Evolutionary conservation across 2,797 vertebrate species (phyloP).

Genomic region (Chaetophractus vellerosus): DNA sequence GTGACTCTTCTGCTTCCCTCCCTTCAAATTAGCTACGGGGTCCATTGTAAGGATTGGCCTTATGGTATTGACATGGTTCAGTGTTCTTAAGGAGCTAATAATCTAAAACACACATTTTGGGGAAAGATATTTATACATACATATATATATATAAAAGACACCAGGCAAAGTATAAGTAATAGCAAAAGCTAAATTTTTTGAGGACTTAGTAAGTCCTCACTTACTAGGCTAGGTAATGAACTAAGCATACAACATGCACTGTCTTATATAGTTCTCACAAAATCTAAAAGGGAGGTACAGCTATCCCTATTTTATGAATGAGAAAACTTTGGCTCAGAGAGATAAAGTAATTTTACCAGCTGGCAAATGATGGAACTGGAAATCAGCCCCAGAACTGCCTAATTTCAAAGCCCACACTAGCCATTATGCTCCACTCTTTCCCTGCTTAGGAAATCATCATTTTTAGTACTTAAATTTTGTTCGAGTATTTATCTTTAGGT

Average conservation of each 20-base stretch:
- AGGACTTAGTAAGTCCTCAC: not conserved
- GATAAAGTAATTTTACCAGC: not conserved
- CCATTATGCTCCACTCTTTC: not conserved
- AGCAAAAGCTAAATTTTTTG: not conserved
- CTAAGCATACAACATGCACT: not conserved
- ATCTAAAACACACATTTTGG: not conserved
- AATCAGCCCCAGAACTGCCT: not conserved
- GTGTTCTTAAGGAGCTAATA: not conserved
- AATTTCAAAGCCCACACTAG: not conserved
- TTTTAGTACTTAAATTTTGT: not conserved
- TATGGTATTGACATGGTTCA: not conserved
- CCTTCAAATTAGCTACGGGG: not conserved
- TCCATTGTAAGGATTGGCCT: not conserved
- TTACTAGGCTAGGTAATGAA: not conserved
- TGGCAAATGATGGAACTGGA: not conserved
- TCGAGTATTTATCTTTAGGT: not conserved
- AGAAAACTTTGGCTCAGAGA: not conserved
- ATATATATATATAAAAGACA: too few relatives aligned
- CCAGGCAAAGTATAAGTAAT: not conserved
- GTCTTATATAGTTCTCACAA: conserved; percentile 32
- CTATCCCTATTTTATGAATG: not conserved
- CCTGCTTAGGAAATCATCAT: not conserved
- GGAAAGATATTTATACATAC: not conserved
- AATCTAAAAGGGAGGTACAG: not conserved
- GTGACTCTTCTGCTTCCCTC: not conserved